Conservation (phyloP, 1,140 invertebrate genomes). For the Camponotus pennsylvanicus region DNA sequence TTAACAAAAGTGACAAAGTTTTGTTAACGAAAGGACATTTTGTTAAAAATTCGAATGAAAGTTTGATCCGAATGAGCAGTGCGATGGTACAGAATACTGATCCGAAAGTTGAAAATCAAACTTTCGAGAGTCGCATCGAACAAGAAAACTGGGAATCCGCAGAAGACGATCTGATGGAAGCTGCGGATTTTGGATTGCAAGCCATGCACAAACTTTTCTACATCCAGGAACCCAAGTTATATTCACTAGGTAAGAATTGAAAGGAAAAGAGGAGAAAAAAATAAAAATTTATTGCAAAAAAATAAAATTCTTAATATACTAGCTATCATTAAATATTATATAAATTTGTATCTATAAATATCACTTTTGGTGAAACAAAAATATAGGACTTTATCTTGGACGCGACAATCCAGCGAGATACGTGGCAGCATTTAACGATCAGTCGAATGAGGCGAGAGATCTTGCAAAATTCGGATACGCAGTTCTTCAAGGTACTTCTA, state of each 20-base stretch:
- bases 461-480: constrained; percentile 91
- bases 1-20: background rate
- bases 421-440: constrained; percentile 91
- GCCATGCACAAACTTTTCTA: constrained; percentile 89
- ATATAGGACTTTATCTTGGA: constrained; percentile 89
- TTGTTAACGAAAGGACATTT: background rate
- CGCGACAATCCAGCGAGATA: constrained; percentile 90
- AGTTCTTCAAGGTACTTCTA: constrained; percentile 87
- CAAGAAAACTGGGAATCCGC: constrained; percentile 27
- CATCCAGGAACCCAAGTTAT: constrained; percentile 90
- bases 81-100: background rate
- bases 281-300: background rate
- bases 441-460: constrained; percentile 88
- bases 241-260: constrained; percentile 89
- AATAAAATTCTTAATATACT: too few relatives aligned
- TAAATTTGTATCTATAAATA: constrained; percentile 5
- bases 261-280: background rate
- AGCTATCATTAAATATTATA: background rate
- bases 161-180: constrained; percentile 87
- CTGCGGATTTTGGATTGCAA: constrained; percentile 89
- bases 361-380: background rate
- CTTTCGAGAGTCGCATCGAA: background rate
- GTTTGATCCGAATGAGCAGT: background rate
- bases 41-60: background rate
- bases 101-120: background rate